phyloP scores from a whole-genome alignment of 2,797 vertebrate species.

The Microhierax caerulescens region DNA sequence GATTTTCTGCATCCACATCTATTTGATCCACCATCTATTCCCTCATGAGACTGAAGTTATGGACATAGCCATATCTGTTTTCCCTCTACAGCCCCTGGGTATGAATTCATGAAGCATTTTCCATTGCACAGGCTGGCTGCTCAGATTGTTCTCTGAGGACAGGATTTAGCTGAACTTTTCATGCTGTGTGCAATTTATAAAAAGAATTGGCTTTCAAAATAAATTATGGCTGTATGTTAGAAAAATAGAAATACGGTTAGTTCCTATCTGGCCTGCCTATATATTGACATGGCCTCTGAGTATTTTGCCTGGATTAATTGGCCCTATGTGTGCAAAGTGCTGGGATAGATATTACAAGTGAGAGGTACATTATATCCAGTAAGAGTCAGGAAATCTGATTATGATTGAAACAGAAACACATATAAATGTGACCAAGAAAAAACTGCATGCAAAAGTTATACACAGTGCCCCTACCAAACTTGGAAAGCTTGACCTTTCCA shows the following conservation, averaged over 20 bases:
- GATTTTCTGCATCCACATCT: background rate
- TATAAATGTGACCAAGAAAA: background rate
- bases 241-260: background rate
- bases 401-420: background rate
- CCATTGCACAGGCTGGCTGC: background rate
- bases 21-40: background rate
- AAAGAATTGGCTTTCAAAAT: slow-evolving; percentile 23
- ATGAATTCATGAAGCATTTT: background rate
- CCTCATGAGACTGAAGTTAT: background rate
- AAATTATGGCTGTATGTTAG: background rate
- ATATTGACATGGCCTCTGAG: background rate
- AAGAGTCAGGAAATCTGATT: background rate
- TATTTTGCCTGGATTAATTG: background rate
- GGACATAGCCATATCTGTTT: background rate
- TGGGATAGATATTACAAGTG: background rate
- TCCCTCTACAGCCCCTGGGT: background rate
- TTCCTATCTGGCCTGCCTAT: background rate
- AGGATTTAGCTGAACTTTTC: slow-evolving; percentile 8
- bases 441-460: background rate
- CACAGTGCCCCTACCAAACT: background rate
- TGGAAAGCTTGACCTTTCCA: background rate
- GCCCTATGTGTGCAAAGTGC: background rate
- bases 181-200: background rate
- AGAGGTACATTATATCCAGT: background rate
- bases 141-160: slow-evolving; percentile 8